Evolutionary conservation across 2,113 vertebrate genomes (phyloP), one percentile per base, ranked within the genome.

Genomic region (Microcebus jonahi): DNA sequence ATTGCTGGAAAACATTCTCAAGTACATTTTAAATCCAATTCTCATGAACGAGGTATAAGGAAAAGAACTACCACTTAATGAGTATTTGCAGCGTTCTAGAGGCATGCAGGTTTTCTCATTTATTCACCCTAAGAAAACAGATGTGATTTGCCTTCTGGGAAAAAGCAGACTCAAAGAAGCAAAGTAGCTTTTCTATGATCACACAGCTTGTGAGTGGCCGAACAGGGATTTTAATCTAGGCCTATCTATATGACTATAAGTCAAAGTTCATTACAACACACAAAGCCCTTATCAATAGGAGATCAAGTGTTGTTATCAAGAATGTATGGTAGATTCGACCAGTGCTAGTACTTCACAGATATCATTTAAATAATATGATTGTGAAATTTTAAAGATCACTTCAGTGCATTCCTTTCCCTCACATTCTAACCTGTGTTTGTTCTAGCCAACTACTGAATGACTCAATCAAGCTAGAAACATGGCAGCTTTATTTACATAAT

Each of bases 251-350:
- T 75, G 57, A 82, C 39, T 31, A 3, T n/a, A 70, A 88, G 55
- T 82, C 48, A 87, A 27, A 84, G 21, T 82, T 94, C 59, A 91
- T 91, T 91, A 68, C 27, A 87, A 82, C 59, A 87, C 48, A 61
- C 42, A 80, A 48, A 34, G 8, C 31, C 39, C 36, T 90, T 8
- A 71, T 57, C 31, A 75, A 42, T 8, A 88, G 9, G 9, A 88
- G 50, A 39, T 57, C 34, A 87, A 81, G 31, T 31, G 2, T 65
- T 59, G 45, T 86, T 34, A 75, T 61, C 50, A 65, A 95, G 13
- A 57, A 80, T 48, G 15, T 83, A n/a, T 75, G 53, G 45, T 83
- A 67, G 34, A 67, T 71, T 27, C 13, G 88, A 34, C 39, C n/a
- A 63, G 39, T 88, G 55, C 71, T 91, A 80, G 29, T 80, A 77